Conservation (phyloP, 2,797 vertebrate genomes). For the Pempheris klunzingeri region DNA sequence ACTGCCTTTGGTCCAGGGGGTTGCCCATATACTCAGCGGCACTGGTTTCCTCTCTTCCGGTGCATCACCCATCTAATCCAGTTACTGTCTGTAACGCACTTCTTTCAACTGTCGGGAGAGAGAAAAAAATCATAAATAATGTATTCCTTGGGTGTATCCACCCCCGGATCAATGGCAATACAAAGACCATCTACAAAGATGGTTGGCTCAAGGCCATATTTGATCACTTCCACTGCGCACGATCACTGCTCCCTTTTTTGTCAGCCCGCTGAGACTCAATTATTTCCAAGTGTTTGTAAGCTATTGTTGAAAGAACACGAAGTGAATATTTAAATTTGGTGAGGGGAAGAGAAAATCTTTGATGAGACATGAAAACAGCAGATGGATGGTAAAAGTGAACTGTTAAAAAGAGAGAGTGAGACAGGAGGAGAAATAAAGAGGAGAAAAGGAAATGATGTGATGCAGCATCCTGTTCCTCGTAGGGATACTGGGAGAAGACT, state of each 20-base stretch:
- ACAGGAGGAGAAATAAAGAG: constrained; percentile 38
- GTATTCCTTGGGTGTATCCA: constrained; percentile 81
- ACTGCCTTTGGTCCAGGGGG: constrained; percentile 58
- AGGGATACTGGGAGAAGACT: constrained; percentile 39
- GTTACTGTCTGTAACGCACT: constrained; percentile 78
- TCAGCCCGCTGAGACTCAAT: constrained; percentile 84
- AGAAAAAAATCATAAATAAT: constrained; percentile 81
- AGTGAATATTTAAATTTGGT: constrained; percentile 80
- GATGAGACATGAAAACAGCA: constrained; percentile 79
- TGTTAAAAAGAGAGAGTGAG: constrained; percentile 63
- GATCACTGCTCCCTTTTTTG: constrained; percentile 74
- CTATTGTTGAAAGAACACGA: constrained; percentile 84
- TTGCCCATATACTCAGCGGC: constrained; percentile 41
- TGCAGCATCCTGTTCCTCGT: constrained; percentile 54
- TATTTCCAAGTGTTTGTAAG: constrained; percentile 87
- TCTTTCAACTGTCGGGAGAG: constrained; percentile 64
- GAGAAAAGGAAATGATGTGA: constrained; percentile 45
- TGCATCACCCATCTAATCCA: constrained; percentile 74
- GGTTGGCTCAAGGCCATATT: constrained; percentile 87
- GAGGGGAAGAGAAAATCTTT: constrained; percentile 72
- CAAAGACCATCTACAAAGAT: constrained; percentile 86
- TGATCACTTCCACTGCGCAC: constrained; percentile 83
- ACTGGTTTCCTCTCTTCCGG: constrained; percentile 62
- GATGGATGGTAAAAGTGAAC: constrained; percentile 77
- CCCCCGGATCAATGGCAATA: constrained; percentile 86